phyloP scores from a whole-genome alignment of 2,113 vertebrate genomes.

The Lichenostomus cassidix region DNA sequence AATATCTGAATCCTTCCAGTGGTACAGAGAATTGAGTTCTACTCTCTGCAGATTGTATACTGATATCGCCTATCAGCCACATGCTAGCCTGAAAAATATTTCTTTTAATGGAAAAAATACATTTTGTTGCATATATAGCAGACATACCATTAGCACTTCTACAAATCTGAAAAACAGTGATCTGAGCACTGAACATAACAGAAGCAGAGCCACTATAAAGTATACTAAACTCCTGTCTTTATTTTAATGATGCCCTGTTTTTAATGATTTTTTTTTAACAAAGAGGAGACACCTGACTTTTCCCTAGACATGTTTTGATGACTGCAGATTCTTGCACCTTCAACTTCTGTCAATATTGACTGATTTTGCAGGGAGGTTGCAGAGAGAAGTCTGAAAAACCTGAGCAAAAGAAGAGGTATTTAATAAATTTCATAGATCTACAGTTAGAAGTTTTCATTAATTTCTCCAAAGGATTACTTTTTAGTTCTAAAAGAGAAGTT shows the following conservation, averaged over 20 bases:
- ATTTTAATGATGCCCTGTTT: not conserved
- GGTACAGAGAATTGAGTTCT: not conserved
- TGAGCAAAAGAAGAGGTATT: not conserved
- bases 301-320: not conserved
- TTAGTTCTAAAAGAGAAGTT: not conserved
- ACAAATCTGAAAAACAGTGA: not conserved
- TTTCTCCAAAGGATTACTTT: not conserved
- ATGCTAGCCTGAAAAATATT: not conserved
- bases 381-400: not conserved
- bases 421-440: not conserved
- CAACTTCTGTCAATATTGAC: not conserved
- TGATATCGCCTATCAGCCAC: not conserved
- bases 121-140: not conserved
- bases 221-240: not conserved
- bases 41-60: not conserved
- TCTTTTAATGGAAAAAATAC: not conserved
- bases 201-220: not conserved
- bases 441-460: not conserved
- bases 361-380: not conserved
- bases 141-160: not conserved
- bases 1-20: not conserved
- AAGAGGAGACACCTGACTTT: not conserved
- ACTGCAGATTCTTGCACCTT: not conserved
- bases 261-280: not conserved
- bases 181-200: not conserved